Conservation (phyloP, 2,888 invertebrate species). For the Lochmaea capreae region DNA sequence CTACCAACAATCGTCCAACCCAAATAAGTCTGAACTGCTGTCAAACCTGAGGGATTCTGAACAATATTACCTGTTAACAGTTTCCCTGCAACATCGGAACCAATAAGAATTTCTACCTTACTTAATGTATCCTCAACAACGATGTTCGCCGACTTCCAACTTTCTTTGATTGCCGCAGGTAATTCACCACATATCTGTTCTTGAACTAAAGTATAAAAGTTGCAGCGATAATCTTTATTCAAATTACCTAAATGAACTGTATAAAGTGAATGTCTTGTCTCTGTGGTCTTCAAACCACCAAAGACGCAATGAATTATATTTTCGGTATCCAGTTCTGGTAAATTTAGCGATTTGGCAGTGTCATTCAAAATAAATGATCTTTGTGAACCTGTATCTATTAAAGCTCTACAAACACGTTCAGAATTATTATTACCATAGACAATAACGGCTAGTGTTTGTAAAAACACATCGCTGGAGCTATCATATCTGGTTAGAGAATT, state of each 20-base stretch:
- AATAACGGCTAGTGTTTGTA: conserved; percentile 23
- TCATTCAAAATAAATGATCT: conserved; percentile 43
- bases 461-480: background rate
- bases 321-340: conserved; percentile 32
- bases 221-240: conserved; percentile 37
- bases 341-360: conserved; percentile 32
- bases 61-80: conserved; percentile 46
- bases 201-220: conserved; percentile 42
- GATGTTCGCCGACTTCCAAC: conserved; percentile 41
- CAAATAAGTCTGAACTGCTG: conserved; percentile 45
- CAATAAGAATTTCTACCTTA: conserved; percentile 48
- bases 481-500: background rate
- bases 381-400: conserved; percentile 48
- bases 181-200: conserved; percentile 38
- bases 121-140: conserved; percentile 34
- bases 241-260: conserved; percentile 25
- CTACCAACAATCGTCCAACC: conserved; percentile 19
- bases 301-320: conserved; percentile 40
- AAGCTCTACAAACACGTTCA: too few relatives aligned
- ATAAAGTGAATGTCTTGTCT: conserved; percentile 11
- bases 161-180: conserved; percentile 32
- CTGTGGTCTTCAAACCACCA: conserved; percentile 28
- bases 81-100: conserved; percentile 51
- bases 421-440: too few relatives aligned
- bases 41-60: conserved; percentile 45